These are phyloP conservation scores for Pangasius krempfi DNA, from an alignment of 2,797 vertebrate genomes.

Conservation along the genomic window DNA sequence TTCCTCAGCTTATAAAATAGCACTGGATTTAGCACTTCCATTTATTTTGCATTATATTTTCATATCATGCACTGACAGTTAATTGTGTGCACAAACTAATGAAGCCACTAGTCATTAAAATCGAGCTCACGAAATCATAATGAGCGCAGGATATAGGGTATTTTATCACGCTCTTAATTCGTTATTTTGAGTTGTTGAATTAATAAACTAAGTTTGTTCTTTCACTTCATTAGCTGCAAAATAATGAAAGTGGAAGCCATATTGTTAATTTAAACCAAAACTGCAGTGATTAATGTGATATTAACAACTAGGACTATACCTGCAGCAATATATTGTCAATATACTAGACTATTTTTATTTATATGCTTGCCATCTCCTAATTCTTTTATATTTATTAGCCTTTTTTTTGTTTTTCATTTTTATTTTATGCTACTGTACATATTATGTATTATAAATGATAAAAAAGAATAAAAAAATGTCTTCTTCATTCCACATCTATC, in stretches of 20 bases:
- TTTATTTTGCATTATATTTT: conserved; percentile 10
- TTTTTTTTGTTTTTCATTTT: background rate
- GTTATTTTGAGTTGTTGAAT: background rate
- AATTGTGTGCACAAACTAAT: conserved; percentile 1
- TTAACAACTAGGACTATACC: background rate
- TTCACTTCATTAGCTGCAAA: background rate
- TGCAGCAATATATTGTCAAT: background rate
- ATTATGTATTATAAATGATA: background rate
- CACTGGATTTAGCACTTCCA: background rate
- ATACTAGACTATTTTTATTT: background rate
- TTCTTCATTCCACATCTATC: background rate
- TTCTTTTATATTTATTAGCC: background rate
- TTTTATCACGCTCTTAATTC: background rate
- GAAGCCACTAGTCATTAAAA: background rate
- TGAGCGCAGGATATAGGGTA: background rate
- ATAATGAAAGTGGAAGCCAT: background rate
- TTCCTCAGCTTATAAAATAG: background rate
- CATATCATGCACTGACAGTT: background rate
- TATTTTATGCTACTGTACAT: background rate
- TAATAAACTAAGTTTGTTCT: background rate
- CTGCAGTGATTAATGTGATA: background rate
- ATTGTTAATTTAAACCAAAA: background rate
- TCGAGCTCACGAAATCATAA: background rate
- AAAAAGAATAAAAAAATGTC: background rate
- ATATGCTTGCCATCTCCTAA: background rate